phyloP scores from a whole-genome alignment of 2,888 invertebrate species.

The Agrotis exclamationis region DNA sequence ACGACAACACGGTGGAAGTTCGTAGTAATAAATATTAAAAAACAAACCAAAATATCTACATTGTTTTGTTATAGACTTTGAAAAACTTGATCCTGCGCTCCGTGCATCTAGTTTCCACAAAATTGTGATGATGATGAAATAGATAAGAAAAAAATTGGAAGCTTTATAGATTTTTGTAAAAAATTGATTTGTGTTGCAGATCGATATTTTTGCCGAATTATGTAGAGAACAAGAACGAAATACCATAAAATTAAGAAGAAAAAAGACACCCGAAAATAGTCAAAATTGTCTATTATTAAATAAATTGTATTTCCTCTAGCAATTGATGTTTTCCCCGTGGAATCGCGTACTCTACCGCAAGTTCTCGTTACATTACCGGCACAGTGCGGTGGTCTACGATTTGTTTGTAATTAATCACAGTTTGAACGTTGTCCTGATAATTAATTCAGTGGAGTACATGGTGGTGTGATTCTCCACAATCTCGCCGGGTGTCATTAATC shows the following conservation, averaged over 20 bases:
- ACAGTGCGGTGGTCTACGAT: conserved; percentile 37
- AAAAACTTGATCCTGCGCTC: too few species aligned
- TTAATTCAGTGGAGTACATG: conserved; percentile 61
- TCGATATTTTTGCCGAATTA: too few species aligned
- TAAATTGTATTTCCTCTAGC: not conserved
- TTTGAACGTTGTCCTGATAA: conserved; percentile 60
- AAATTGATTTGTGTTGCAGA: too few species aligned
- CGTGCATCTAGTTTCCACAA: too few species aligned
- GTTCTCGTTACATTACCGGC: conserved; percentile 17
- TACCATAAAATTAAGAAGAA: too few species aligned
- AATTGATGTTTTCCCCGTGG: conserved; percentile 2
- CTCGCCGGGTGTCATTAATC: conserved; percentile 64
- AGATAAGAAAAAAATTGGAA: too few species aligned
- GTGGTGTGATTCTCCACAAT: conserved; percentile 55
- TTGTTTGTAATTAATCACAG: conserved; percentile 65
- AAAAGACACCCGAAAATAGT: not conserved
- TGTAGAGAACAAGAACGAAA: not conserved
- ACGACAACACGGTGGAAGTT: too few species aligned
- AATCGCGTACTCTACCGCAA: not conserved
- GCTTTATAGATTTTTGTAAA: too few species aligned
- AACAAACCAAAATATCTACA: too few species aligned
- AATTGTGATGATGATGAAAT: too few species aligned
- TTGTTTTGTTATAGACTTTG: too few species aligned
- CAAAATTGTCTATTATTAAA: not conserved
- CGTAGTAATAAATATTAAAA: too few species aligned